phyloP scores from a whole-genome alignment of 1,140 invertebrate species.

The Scylla paramamosain region DNA sequence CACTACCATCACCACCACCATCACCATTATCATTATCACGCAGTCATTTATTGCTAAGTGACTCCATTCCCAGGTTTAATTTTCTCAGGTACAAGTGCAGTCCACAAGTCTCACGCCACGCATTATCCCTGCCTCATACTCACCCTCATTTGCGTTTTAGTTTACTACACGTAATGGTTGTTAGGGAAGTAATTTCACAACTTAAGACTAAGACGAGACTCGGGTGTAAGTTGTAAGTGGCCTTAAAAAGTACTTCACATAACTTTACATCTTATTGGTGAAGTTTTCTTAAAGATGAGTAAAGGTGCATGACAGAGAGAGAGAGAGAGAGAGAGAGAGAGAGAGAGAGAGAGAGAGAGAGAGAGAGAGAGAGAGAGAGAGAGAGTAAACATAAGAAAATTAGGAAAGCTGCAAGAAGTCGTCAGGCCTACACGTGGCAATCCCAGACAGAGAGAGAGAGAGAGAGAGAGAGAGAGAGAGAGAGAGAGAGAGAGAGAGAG shows the following conservation, averaged over 20 bases:
- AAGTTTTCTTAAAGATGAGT: background rate
- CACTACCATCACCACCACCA: too few relatives aligned
- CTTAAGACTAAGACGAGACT: background rate
- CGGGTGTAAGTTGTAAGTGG: background rate
- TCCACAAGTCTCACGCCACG: background rate
- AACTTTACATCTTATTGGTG: slow-evolving; percentile 14
- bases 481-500: too few relatives aligned
- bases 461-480: too few relatives aligned
- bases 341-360: too few relatives aligned
- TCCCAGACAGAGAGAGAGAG: background rate
- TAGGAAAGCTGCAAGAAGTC: too few relatives aligned
- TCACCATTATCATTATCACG: too few relatives aligned
- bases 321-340: background rate
- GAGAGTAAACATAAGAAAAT: too few relatives aligned
- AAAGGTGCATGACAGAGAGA: background rate
- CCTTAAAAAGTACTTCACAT: background rate
- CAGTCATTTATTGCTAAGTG: too few relatives aligned
- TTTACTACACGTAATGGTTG: background rate
- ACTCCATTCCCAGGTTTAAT: too few relatives aligned
- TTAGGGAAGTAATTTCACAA: background rate
- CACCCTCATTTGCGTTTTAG: background rate
- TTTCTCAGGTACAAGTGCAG: too few relatives aligned
- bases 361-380: too few relatives aligned
- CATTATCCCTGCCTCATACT: background rate
- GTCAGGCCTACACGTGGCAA: too few relatives aligned